These are phyloP conservation scores for Sebastes alutus DNA, from an alignment of 2,797 vertebrate genomes.

Conservation along the genomic window DNA sequence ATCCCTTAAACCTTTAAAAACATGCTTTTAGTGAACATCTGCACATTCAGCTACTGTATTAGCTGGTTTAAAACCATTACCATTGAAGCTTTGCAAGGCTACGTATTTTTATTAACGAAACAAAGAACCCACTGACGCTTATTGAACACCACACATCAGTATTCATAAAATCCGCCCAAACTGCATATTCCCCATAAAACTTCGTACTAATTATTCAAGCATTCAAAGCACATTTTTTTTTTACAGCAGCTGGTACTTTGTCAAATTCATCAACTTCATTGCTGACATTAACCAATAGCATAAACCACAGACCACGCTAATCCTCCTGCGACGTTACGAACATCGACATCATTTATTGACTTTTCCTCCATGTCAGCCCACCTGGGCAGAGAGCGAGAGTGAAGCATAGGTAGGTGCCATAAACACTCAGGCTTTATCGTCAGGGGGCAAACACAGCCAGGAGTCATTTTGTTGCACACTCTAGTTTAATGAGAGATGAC, in stretches of 20 bases:
- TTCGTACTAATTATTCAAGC: neutral
- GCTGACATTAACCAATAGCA: neutral
- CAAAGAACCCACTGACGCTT: neutral
- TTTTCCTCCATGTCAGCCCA: conserved; percentile 31
- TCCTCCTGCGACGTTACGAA: neutral
- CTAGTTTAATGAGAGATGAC: conserved; percentile 77
- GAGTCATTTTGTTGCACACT: conserved; percentile 67
- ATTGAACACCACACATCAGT: neutral
- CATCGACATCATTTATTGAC: conserved; percentile 43
- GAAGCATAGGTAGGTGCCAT: conserved; percentile 55
- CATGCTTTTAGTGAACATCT: neutral
- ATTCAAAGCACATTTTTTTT: neutral
- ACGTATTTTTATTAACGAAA: neutral
- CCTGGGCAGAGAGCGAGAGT: conserved; percentile 49
- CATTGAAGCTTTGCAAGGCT: neutral
- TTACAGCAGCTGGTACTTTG: neutral
- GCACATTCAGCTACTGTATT: neutral
- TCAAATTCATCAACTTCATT: neutral
- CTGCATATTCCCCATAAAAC: neutral
- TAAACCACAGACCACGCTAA: neutral
- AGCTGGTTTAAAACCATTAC: neutral
- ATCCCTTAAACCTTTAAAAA: neutral
- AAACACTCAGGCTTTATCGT: conserved; percentile 71
- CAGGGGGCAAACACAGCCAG: conserved; percentile 42
- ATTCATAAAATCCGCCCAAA: neutral